Evolutionary conservation across 2,797 vertebrate genomes (phyloP).

Genomic region (Coracias cyanogaster): DNA sequence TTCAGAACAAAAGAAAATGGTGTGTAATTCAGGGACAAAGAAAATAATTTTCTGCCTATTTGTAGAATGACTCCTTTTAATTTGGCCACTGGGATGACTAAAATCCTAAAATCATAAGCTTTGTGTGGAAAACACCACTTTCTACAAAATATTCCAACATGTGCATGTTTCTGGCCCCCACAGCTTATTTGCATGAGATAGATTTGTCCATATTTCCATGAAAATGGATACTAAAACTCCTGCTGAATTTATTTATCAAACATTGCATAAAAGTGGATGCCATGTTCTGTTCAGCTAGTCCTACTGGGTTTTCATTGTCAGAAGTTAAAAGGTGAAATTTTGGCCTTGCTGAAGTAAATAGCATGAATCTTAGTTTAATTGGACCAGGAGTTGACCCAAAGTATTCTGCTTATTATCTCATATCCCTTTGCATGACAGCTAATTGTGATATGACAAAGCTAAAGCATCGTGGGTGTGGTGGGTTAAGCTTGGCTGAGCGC

Average conservation of each 20-base stretch:
- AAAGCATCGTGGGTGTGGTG: background rate
- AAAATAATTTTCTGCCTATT: background rate
- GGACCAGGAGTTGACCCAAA: background rate
- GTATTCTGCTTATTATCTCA: background rate
- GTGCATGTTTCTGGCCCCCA: background rate
- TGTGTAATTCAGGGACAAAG: background rate
- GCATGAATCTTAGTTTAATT: background rate
- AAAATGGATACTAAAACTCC: background rate
- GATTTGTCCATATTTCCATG: background rate
- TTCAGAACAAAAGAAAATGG: background rate
- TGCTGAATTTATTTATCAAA: slow-evolving; percentile 7
- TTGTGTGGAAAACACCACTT: background rate
- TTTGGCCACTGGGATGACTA: background rate
- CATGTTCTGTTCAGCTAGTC: background rate
- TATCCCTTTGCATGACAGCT: background rate
- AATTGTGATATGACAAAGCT: slow-evolving; percentile 1
- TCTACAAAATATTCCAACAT: background rate
- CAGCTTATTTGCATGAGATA: background rate
- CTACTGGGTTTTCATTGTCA: background rate
- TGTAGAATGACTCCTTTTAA: background rate
- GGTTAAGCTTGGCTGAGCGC: too few species aligned
- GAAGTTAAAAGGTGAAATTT: background rate
- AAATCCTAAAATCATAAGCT: background rate
- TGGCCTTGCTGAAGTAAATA: background rate
- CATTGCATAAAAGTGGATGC: background rate